Percentiles rank a stretch among this genome's conserved stretches.
Conservation (phyloP, 2,888 invertebrate genomes). For the Chymomyza amoena region DNA sequence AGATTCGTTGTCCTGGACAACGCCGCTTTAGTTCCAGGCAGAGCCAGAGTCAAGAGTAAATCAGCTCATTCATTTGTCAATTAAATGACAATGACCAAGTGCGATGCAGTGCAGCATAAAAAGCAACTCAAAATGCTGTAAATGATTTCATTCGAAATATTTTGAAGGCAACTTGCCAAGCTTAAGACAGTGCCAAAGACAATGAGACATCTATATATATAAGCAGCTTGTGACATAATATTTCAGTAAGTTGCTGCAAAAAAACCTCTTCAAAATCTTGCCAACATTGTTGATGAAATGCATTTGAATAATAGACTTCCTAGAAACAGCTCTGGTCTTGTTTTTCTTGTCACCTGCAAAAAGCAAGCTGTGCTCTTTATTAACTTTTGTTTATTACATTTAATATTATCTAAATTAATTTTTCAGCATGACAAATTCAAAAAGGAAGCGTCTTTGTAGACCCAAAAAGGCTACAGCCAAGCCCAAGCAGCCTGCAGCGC, state of each 20-base stretch:
- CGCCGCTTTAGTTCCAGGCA: neutral
- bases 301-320: neutral
- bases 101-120: neutral
- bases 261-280: neutral
- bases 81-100: conserved; percentile 51
- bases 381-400: neutral
- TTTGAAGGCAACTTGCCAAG: neutral
- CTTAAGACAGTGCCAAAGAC: neutral
- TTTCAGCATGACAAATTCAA: neutral
- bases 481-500: neutral
- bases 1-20: conserved; percentile 36
- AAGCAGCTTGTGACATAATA: neutral
- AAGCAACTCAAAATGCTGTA: neutral
- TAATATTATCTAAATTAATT: neutral
- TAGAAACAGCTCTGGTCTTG: neutral
- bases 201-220: neutral
- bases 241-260: too few relatives aligned
- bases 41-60: conserved; percentile 29
- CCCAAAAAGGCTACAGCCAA: neutral
- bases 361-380: neutral
- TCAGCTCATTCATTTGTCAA: conserved; percentile 67
- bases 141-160: neutral
- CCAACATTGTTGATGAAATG: neutral
- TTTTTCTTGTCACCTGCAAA: neutral
- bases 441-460: neutral